Conservation (phyloP, 2,797 vertebrate genomes). For the Pitangus sulphuratus region DNA sequence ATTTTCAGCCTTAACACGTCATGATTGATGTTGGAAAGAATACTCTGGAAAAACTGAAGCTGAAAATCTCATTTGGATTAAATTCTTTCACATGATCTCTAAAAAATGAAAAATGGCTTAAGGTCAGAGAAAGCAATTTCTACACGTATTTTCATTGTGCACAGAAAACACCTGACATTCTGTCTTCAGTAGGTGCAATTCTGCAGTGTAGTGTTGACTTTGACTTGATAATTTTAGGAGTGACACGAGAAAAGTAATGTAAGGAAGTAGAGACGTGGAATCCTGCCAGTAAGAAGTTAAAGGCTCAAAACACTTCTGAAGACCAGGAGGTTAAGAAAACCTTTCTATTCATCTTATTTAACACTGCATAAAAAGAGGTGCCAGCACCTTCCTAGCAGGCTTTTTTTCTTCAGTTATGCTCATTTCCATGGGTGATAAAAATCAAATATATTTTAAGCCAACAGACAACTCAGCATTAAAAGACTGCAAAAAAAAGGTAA, state of each 20-base stretch:
- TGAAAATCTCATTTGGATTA: constrained; percentile 41
- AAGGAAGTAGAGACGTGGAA: neutral
- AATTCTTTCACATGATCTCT: neutral
- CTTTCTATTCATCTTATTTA: neutral
- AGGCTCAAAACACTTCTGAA: neutral
- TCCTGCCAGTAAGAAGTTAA: neutral
- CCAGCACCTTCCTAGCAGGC: neutral
- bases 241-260: neutral
- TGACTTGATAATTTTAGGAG: neutral
- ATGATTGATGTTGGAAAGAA: neutral
- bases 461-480: neutral
- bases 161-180: neutral
- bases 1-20: neutral
- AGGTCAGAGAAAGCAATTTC: constrained; percentile 29
- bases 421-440: neutral
- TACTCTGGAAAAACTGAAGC: neutral
- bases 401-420: neutral
- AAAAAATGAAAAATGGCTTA: constrained; percentile 12
- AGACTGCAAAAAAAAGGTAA: neutral
- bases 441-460: neutral
- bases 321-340: neutral
- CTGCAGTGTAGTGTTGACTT: neutral
- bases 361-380: neutral
- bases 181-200: neutral
- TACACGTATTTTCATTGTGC: neutral